phyloP scores from a whole-genome alignment of 1,140 invertebrate genomes.

The Drosophila funebris region DNA sequence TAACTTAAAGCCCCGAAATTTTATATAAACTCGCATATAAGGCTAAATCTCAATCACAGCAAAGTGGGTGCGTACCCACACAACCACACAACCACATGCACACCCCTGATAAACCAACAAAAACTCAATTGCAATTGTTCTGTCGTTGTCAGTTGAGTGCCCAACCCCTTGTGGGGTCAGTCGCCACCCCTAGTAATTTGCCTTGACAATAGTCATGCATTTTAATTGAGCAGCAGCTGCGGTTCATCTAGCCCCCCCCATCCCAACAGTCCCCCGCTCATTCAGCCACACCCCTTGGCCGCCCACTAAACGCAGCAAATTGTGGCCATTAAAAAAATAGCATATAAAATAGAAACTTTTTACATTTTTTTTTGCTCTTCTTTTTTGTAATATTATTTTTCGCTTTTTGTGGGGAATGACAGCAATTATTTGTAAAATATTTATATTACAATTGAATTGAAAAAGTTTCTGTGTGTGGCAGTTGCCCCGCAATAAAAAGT shows the following conservation, averaged over 20 bases:
- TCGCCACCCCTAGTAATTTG: slow-evolving; percentile 61
- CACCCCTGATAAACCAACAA: slow-evolving; percentile 16
- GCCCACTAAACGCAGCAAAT: slow-evolving; percentile 73
- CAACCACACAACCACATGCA: background rate
- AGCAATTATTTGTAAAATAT: slow-evolving; percentile 82
- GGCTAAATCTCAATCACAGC: slow-evolving; percentile 66
- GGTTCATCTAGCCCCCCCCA: slow-evolving; percentile 52
- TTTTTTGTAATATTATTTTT: background rate
- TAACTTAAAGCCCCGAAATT: slow-evolving; percentile 65
- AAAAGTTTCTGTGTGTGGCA: slow-evolving; percentile 75
- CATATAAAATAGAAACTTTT: slow-evolving; percentile 79
- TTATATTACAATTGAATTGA: slow-evolving; percentile 82
- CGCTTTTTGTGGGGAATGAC: slow-evolving; percentile 20
- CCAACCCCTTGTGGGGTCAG: slow-evolving; percentile 21
- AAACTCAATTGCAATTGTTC: slow-evolving; percentile 70
- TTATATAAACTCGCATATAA: slow-evolving; percentile 57
- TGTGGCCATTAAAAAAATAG: slow-evolving; percentile 72
- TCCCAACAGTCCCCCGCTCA: background rate
- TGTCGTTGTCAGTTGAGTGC: slow-evolving; percentile 57
- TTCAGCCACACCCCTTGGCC: background rate
- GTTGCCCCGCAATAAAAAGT: slow-evolving; percentile 23
- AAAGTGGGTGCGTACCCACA: background rate
- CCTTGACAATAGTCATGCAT: slow-evolving; percentile 78
- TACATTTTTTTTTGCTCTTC: slow-evolving; percentile 13
- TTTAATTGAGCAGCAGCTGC: slow-evolving; percentile 79